A percentile compares a stretch with the other conserved stretches of the same genome.
Evolutionary conservation across 2,113 vertebrate species (phyloP).

Genomic region (Fregata magnificens): DNA sequence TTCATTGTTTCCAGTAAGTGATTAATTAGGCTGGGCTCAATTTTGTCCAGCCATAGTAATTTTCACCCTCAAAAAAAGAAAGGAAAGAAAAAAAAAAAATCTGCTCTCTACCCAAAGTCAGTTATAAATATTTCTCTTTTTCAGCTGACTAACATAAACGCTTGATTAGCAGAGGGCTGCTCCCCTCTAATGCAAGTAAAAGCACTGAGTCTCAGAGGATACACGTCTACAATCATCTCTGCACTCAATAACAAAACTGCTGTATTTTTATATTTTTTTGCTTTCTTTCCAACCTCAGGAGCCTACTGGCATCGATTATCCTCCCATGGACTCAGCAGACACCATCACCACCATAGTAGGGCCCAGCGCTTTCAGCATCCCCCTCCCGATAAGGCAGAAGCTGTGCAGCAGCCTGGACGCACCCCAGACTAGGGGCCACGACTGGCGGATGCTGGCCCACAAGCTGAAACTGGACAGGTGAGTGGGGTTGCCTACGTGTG

Average conservation of each 20-base stretch:
- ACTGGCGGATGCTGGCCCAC: conserved; percentile 97
- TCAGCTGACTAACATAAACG: neutral
- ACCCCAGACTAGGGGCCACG: conserved; percentile 92
- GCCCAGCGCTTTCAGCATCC: conserved; percentile 93
- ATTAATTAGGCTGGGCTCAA: neutral
- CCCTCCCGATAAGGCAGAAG: conserved; percentile 95
- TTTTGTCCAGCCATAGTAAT: neutral
- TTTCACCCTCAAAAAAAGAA: neutral
- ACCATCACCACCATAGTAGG: conserved; percentile 90
- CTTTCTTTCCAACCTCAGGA: conserved; percentile 76
- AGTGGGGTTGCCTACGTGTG: accelerated
- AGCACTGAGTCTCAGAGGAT: neutral
- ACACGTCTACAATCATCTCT: neutral
- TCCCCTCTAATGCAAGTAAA: neutral
- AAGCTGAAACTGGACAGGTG: conserved; percentile 96
- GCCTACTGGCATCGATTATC: conserved; percentile 85
- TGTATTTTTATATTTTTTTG: neutral
- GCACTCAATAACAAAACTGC: neutral
- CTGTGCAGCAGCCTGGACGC: conserved; percentile 96
- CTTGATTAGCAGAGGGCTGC: neutral
- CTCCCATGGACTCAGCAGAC: conserved; percentile 87
- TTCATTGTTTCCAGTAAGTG: neutral
- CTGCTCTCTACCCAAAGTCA: neutral
- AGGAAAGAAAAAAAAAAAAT: neutral
- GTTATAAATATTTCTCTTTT: neutral